These are phyloP conservation scores for Pogonognathellus flavescens DNA, from an alignment of 1,140 invertebrate species.

Conservation along the genomic window DNA sequence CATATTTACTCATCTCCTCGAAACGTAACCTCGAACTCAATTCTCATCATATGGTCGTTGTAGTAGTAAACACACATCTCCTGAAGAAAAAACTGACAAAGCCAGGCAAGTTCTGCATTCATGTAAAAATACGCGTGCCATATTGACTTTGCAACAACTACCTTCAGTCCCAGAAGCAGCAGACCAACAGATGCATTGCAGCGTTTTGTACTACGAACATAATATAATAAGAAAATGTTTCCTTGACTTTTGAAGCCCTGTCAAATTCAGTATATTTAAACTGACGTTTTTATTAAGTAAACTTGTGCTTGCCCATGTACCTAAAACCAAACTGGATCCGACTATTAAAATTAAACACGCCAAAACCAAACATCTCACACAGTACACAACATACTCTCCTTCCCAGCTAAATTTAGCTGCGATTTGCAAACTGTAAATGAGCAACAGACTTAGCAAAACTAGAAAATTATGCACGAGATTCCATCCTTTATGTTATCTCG, in stretches of 20 bases:
- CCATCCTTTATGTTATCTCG: no score
- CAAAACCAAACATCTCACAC: no score
- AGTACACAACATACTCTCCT: not conserved
- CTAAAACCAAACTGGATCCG: no score
- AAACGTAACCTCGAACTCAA: constrained; percentile 38
- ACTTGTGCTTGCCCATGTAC: no score
- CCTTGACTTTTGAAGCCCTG: constrained; percentile 26
- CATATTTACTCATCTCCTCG: constrained; percentile 34
- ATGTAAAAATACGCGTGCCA: no score
- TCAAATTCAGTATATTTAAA: not conserved
- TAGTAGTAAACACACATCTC: no score
- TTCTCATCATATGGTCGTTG: not conserved
- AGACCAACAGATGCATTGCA: not conserved
- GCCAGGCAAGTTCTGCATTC: no score
- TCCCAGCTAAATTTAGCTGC: not conserved
- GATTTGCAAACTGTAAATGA: no score
- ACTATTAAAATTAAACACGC: no score
- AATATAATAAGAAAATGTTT: not conserved
- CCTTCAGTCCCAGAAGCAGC: not conserved
- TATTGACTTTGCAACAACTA: not conserved
- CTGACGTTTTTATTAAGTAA: not conserved
- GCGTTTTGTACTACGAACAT: not conserved
- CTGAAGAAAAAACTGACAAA: no score
- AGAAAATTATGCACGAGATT: no score
- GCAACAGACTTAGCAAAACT: no score